phyloP scores from a whole-genome alignment of 2,113 vertebrate genomes.

The Oncorhynchus keta region DNA sequence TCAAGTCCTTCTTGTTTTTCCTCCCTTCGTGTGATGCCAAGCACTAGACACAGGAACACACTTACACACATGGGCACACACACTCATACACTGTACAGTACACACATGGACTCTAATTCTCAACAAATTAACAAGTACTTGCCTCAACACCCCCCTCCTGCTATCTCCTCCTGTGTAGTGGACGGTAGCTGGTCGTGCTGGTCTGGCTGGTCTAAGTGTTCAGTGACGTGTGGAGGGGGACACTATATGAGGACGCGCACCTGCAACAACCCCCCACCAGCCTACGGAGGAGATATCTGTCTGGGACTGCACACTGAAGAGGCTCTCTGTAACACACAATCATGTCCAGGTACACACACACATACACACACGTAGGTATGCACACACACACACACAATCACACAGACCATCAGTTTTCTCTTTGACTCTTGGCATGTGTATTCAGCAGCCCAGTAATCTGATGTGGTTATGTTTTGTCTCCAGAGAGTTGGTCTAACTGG shows the following conservation, averaged over 20 bases:
- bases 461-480: conserved; percentile 15
- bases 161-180: conserved; percentile 73
- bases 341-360: conserved; percentile 82
- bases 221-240: conserved; percentile 91
- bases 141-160: not conserved
- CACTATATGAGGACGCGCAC: conserved; percentile 94
- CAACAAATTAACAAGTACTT: too few species aligned
- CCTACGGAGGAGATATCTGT: conserved; percentile 95
- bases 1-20: too few species aligned
- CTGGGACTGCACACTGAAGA: conserved; percentile 96
- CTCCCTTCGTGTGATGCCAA: too few species aligned
- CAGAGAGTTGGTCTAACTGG: conserved; percentile 97
- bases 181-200: conserved; percentile 97
- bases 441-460: conserved; percentile 10
- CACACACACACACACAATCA: conserved; percentile 19
- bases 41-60: not conserved
- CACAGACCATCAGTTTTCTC: not conserved
- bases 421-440: not conserved
- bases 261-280: conserved; percentile 89
- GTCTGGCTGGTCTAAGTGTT: conserved; percentile 96
- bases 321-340: conserved; percentile 90
- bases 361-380: conserved; percentile 25
- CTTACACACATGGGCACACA: not conserved
- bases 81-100: not conserved
- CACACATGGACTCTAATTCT: not conserved